Percentiles rank a stretch among this genome's conserved stretches.
These are phyloP conservation scores for Popillia japonica DNA, from an alignment of 1,140 invertebrate species.

Conservation along the genomic window DNA sequence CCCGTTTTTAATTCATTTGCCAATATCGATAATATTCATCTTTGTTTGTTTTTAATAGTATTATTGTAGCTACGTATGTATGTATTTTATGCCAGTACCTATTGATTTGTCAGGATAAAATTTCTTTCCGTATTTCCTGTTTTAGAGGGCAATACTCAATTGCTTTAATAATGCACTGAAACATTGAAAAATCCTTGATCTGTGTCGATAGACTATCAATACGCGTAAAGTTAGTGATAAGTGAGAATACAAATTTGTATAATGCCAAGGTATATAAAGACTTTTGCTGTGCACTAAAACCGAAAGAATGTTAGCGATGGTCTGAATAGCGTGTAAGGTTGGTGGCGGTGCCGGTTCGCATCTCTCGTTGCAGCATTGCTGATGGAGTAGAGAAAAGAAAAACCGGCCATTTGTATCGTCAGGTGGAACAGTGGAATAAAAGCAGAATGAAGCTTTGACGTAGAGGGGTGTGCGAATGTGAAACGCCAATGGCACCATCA, in stretches of 20 bases:
- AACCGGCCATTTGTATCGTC: constrained; percentile 40
- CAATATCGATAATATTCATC: too few relatives aligned
- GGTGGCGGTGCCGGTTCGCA: neutral
- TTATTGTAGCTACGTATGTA: too few relatives aligned
- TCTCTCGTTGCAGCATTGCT: neutral
- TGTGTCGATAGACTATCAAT: too few relatives aligned
- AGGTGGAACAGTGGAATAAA: constrained; percentile 33
- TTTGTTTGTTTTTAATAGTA: too few relatives aligned
- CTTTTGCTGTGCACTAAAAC: neutral
- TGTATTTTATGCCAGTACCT: too few relatives aligned
- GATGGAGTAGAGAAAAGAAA: constrained; percentile 18
- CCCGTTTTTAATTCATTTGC: too few relatives aligned
- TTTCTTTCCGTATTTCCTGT: too few relatives aligned
- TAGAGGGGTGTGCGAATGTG: neutral
- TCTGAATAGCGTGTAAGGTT: neutral
- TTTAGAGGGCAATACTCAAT: too few relatives aligned
- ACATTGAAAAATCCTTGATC: too few relatives aligned
- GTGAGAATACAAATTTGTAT: neutral
- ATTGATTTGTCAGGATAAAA: too few relatives aligned
- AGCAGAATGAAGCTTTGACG: neutral
- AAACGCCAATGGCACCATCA: constrained; percentile 18
- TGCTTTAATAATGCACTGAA: too few relatives aligned
- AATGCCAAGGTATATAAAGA: neutral
- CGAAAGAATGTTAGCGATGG: neutral
- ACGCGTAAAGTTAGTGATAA: too few relatives aligned